Percentiles rank a stretch among this genome's conserved stretches.
phyloP scores from a whole-genome alignment of 2,888 invertebrate species.

The Acanthosoma haemorrhoidale region DNA sequence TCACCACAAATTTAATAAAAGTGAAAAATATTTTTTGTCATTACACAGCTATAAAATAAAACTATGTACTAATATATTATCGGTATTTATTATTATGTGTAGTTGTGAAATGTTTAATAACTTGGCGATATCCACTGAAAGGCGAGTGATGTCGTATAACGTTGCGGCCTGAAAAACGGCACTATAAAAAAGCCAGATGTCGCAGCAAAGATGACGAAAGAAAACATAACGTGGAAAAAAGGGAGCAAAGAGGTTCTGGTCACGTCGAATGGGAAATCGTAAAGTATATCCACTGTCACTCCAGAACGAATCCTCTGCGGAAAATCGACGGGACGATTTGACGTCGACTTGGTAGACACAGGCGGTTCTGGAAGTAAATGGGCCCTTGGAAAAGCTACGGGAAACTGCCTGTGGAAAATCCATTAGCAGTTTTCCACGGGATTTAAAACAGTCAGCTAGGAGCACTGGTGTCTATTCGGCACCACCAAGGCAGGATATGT shows the following conservation, averaged over 20 bases:
- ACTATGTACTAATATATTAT: no score
- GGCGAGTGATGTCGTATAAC: no score
- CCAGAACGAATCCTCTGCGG: background rate
- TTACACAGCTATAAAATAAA: no score
- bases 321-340: background rate
- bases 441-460: background rate
- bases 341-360: background rate
- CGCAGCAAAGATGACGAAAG: background rate
- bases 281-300: constrained; percentile 2
- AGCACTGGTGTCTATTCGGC: background rate
- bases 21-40: no score
- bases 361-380: background rate
- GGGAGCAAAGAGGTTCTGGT: background rate
- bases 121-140: no score
- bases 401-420: background rate
- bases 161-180: no score
- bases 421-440: background rate
- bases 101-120: no score
- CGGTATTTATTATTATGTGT: no score
- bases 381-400: background rate
- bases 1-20: no score
- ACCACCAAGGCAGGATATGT: no score
- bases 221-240: background rate
- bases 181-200: background rate
- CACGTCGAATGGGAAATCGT: background rate